A percentile compares a stretch with the other conserved stretches of the same genome.
Conservation (phyloP, 2,113 vertebrate genomes). For the Chaetops frenatus region DNA sequence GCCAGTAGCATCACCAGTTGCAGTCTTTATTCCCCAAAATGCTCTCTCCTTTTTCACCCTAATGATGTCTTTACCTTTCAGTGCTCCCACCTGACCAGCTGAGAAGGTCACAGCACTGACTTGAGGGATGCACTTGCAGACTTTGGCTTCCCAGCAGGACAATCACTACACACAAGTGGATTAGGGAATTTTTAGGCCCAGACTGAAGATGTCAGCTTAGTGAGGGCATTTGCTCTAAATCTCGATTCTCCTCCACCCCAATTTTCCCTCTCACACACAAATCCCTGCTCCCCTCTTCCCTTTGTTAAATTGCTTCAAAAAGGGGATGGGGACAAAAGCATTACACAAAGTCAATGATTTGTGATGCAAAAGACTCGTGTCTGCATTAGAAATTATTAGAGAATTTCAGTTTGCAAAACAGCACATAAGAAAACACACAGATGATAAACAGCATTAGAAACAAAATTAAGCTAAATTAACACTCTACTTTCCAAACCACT, state of each 20-base stretch:
- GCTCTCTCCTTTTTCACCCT: not conserved
- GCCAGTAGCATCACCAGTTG: not conserved
- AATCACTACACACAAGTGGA: not conserved
- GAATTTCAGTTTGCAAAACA: not conserved
- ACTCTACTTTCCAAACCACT: not conserved
- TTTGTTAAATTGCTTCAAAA: not conserved
- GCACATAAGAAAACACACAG: not conserved
- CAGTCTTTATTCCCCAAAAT: not conserved
- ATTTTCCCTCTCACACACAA: not conserved
- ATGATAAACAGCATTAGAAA: not conserved
- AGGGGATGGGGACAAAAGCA: not conserved
- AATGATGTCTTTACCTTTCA: not conserved
- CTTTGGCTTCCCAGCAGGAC: not conserved
- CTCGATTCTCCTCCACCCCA: not conserved
- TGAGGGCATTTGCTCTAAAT: not conserved
- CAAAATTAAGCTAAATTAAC: not conserved
- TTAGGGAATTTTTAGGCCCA: not conserved
- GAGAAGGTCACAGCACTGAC: not conserved
- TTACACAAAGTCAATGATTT: not conserved
- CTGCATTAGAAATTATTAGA: not conserved
- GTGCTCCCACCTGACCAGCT: not conserved
- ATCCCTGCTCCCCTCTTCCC: not conserved
- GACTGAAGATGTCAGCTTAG: not conserved
- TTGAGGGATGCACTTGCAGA: not conserved
- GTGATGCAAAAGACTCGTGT: not conserved